A percentile compares a stretch with the other conserved stretches of the same genome.
Evolutionary conservation across 2,797 vertebrate species (phyloP).

Genomic region (Sciaenops ocellatus): DNA sequence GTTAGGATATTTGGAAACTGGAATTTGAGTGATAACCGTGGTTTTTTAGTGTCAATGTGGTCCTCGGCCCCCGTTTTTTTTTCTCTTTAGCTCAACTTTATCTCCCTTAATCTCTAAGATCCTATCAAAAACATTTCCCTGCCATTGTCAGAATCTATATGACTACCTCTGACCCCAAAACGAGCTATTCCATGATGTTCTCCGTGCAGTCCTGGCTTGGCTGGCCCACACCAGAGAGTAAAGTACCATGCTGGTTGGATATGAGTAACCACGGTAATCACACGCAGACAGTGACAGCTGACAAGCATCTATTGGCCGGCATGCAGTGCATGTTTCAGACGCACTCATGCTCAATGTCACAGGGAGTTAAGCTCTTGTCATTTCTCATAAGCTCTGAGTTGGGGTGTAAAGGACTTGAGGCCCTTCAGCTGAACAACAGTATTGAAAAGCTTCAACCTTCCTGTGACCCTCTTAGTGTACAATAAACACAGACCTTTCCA

Average conservation of each 20-base stretch:
- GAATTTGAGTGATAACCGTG: conserved; percentile 19
- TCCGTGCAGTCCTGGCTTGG: conserved; percentile 38
- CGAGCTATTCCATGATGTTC: conserved; percentile 58
- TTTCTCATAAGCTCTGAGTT: conserved; percentile 69
- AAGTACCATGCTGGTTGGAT: conserved; percentile 59
- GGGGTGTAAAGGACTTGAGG: conserved; percentile 66
- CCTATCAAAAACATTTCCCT: conserved; percentile 50
- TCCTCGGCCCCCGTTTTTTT: not conserved
- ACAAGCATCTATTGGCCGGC: conserved; percentile 74
- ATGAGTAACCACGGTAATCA: conserved; percentile 72
- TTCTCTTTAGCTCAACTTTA: conserved; percentile 19
- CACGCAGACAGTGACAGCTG: conserved; percentile 71
- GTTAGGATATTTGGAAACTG: conserved; percentile 29
- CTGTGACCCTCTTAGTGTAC: conserved; percentile 59
- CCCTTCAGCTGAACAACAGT: conserved; percentile 56
- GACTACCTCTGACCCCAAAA: conserved; percentile 49
- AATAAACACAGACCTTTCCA: conserved; percentile 60
- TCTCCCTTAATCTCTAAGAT: conserved; percentile 38
- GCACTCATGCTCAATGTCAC: conserved; percentile 69
- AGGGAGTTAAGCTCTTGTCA: conserved; percentile 72
- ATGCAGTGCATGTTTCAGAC: conserved; percentile 65
- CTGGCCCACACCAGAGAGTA: conserved; percentile 51
- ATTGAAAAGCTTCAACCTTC: conserved; percentile 64
- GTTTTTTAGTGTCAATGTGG: conserved; percentile 12
- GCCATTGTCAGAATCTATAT: conserved; percentile 55